phyloP scores from a whole-genome alignment of 2,797 vertebrate genomes.

The Alouatta caraya region DNA sequence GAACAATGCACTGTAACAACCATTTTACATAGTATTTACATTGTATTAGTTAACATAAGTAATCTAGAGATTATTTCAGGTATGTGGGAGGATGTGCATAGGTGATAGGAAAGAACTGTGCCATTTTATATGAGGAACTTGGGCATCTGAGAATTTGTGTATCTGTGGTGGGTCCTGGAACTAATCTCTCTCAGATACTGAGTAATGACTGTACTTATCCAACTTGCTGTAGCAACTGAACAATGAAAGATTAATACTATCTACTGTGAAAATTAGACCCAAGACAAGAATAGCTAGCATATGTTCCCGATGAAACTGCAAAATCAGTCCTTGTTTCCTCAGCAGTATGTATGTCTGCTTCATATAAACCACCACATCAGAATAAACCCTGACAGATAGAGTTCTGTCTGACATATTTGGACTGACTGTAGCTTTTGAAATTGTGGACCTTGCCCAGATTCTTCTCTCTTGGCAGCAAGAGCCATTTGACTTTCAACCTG shows the following conservation, averaged over 20 bases:
- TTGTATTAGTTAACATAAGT: neutral
- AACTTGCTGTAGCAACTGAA: constrained; percentile 89
- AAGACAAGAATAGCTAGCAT: constrained; percentile 79
- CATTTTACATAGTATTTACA: neutral
- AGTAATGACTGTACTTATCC: constrained; percentile 85
- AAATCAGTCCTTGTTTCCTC: constrained; percentile 45
- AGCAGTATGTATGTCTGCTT: constrained; percentile 13
- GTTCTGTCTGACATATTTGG: neutral
- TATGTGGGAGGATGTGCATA: neutral
- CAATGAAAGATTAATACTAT: constrained; percentile 83
- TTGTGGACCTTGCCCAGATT: neutral
- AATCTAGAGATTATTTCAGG: neutral
- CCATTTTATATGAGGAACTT: neutral
- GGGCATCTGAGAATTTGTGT: neutral
- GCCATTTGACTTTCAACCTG: neutral
- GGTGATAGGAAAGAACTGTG: neutral
- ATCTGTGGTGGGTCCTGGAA: neutral
- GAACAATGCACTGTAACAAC: neutral
- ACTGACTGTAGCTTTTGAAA: neutral
- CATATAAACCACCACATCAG: constrained; percentile 24
- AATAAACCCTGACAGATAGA: neutral
- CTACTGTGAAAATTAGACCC: constrained; percentile 84
- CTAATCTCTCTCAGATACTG: neutral
- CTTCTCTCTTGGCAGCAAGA: neutral
- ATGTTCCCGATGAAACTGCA: constrained; percentile 85